Conservation (phyloP, 2,888 invertebrate genomes). For the Epistrophe eligans region DNA sequence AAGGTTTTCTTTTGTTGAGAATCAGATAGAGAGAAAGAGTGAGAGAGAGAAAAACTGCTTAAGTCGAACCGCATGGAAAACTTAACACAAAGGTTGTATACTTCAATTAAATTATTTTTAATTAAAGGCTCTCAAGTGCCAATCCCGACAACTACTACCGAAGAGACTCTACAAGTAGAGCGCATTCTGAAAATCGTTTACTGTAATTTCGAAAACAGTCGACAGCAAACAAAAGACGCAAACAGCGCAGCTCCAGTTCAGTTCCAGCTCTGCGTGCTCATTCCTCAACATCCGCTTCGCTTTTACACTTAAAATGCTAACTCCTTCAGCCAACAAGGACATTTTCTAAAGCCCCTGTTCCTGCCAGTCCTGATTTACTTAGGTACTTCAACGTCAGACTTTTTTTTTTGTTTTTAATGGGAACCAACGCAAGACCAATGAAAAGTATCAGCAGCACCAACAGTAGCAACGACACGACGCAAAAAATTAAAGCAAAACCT, state of each 20-base stretch:
- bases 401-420: slow-evolving; percentile 12
- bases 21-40: not conserved
- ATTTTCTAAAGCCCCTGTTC: slow-evolving; percentile 45
- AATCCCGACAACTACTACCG: slow-evolving; percentile 30
- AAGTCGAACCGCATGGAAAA: slow-evolving; percentile 26
- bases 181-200: slow-evolving; percentile 62
- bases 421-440: slow-evolving; percentile 17
- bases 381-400: slow-evolving; percentile 61
- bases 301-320: slow-evolving; percentile 26
- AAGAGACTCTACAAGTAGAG: slow-evolving; percentile 12
- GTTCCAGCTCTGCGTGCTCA: not conserved
- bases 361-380: slow-evolving; percentile 55
- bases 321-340: slow-evolving; percentile 59
- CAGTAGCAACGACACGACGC: not conserved
- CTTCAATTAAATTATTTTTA: slow-evolving; percentile 48
- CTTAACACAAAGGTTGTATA: slow-evolving; percentile 33
- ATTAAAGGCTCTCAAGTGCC: slow-evolving; percentile 46
- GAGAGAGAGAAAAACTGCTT: slow-evolving; percentile 1
- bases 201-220: slow-evolving; percentile 69
- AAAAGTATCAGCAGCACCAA: slow-evolving; percentile 7
- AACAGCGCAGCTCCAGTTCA: slow-evolving; percentile 1
- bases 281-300: slow-evolving; percentile 35
- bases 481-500: slow-evolving; percentile 43
- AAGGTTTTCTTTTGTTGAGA: not conserved
- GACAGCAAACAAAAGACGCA: slow-evolving; percentile 50